Evolutionary conservation across 2,113 vertebrate species (phyloP), one percentile per base, ranked within the genome.

Genomic region (Synodontis membranacea): DNA sequence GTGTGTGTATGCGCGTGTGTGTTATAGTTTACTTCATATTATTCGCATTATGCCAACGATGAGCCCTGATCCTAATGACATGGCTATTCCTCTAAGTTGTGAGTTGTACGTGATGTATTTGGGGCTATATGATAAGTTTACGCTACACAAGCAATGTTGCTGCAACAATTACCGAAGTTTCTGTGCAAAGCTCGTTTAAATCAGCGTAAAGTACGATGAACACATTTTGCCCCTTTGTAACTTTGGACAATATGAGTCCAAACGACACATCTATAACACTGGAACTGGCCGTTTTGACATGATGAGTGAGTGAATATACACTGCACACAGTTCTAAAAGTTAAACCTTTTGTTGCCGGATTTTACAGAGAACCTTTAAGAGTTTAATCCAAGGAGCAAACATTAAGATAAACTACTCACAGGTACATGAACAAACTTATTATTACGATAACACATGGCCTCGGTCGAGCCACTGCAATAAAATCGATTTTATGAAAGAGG

Each of bases 1-100:
- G 70, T 74, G 70, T 44, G 70, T 72, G 39, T 72, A 17, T 68
- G 34, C 21, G 66, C 39, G 66, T 66, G 62, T 66, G 62, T 66
- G 62, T 66, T n/a, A n/a, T n/a, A 25, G 5, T 58, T 21, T 58
- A 21, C 17, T 58, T 3, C 0, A 56, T 56, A 5, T 6, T 6
- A 56, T 23, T 28, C 25, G 28, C 58, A 60, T 60, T 60, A 56
- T 19, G 8, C 25, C 58, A 60, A 0, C 11, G 8, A 12, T 62
- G 58, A 62, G 58, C 58, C 23, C 58, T 62, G 58, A 62, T 62
- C 11, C 11, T 62, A 28, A 62, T n/a, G 58, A n/a, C n/a, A n/a
- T 58, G 19, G 21, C 15, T 31, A 31, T 31, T 64, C 4, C 2
- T n/a, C 25, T 66, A 34, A 12, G 25, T 17, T 19, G 64, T 34